Evolutionary conservation across 1,140 invertebrate species (phyloP).

Genomic region (Halictus rubicundus): DNA sequence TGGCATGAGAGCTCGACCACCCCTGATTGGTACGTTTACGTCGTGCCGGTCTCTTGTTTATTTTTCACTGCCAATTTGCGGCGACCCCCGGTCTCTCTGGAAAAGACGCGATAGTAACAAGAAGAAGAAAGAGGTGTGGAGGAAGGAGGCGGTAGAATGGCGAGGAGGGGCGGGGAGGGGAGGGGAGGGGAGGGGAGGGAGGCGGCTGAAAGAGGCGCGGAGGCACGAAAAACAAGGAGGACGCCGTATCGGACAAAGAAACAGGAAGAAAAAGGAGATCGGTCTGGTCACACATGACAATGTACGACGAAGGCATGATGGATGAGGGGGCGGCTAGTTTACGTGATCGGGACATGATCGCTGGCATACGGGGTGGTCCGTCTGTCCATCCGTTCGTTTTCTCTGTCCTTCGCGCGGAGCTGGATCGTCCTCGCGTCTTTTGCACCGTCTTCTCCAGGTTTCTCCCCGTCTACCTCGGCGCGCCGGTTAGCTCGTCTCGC

Average conservation of each 20-base stretch:
- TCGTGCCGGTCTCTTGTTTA: slow-evolving; percentile 19
- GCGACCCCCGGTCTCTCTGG: background rate
- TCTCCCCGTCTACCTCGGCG: slow-evolving; percentile 1
- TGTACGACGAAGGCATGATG: slow-evolving; percentile 76
- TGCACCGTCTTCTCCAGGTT: slow-evolving; percentile 18
- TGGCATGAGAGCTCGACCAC: slow-evolving; percentile 42
- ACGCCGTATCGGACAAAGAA: slow-evolving; percentile 6
- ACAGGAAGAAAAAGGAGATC: slow-evolving; percentile 30
- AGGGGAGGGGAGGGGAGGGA: no score
- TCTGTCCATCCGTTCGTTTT: slow-evolving; percentile 68
- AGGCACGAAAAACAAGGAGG: slow-evolving; percentile 19
- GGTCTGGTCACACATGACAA: slow-evolving; percentile 66
- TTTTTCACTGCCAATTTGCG: slow-evolving; percentile 57
- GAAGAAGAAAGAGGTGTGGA: background rate
- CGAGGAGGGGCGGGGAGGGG: no score
- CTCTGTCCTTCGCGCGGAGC: slow-evolving; percentile 52
- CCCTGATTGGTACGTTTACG: slow-evolving; percentile 45
- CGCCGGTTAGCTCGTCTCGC: slow-evolving; percentile 18
- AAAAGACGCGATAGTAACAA: slow-evolving; percentile 14
- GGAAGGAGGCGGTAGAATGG: background rate
- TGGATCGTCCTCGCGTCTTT: slow-evolving; percentile 33
- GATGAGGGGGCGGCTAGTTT: slow-evolving; percentile 81
- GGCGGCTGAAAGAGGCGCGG: background rate
- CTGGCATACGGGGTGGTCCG: slow-evolving; percentile 77
- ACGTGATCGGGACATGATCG: slow-evolving; percentile 79